Conservation (phyloP, 2,888 invertebrate species). For the Zygaena filipendulae region DNA sequence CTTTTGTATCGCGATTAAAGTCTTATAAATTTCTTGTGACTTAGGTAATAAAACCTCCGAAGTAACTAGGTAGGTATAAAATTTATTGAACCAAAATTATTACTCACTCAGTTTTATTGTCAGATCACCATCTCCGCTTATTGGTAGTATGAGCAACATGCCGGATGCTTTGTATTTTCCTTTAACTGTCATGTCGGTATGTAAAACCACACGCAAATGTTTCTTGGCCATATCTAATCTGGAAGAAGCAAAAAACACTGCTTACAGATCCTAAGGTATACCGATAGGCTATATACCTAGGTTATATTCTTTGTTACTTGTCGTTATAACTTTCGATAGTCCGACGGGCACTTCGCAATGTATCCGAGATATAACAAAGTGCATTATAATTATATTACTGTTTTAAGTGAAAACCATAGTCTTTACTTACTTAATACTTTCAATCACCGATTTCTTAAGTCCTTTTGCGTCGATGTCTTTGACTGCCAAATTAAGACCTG, state of each 20-base stretch:
- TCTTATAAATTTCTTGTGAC: too few species aligned
- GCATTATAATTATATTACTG: too few species aligned
- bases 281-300: constrained; percentile 1
- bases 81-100: background rate
- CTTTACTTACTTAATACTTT: constrained; percentile 34
- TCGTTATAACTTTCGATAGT: too few species aligned
- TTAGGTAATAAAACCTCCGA: too few species aligned
- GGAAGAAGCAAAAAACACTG: constrained; percentile 16
- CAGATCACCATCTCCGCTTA: constrained; percentile 19
- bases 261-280: background rate
- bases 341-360: too few species aligned
- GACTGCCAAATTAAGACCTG: constrained; percentile 35
- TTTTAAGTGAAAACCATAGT: too few species aligned
- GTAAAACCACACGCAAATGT: constrained; percentile 21
- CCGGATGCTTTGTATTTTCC: constrained; percentile 30
- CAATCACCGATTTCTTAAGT: constrained; percentile 24
- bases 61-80: too few species aligned
- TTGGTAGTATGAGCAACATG: constrained; percentile 14
- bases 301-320: background rate
- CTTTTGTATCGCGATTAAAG: too few species aligned
- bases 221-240: constrained; percentile 33
- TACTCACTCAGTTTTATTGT: constrained; percentile 33
- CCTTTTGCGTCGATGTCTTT: constrained; percentile 29
- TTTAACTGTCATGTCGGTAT: constrained; percentile 22
- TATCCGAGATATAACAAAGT: too few species aligned